Evolutionary conservation across 2,797 vertebrate species (phyloP), one percentile per base, ranked within the genome.

Genomic region (Mastacembelus armatus): DNA sequence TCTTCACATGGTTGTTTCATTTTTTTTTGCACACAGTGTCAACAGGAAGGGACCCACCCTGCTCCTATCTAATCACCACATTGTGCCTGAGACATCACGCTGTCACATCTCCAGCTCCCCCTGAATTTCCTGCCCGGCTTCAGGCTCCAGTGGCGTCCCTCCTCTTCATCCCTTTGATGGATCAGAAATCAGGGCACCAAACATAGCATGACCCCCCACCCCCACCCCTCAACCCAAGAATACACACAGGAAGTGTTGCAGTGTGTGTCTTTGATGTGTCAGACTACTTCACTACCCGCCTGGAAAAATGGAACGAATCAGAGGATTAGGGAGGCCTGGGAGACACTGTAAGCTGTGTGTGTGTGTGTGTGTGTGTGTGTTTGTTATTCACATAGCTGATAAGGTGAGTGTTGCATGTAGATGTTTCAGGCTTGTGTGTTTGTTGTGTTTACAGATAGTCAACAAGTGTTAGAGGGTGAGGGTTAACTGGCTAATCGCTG

Each of bases 281-380:
- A 7, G 35, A 59, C 48, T 59, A 56, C 73, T 86, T 81, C 68
- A 36, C 62, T 81, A 73, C 57, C 80, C 30, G 70, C 63, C 35
- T 74, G 68, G 45, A 71, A 69, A 86, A 85, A 80, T 40, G 65
- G 50, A 86, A 80, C 77, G 16, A 83, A 88, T 85, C 60, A 51
- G 55, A 74, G 78, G 74, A 85, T 86, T 78, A 77, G 24, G 22
- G 52, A 75, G 71, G 78, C 71, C 68, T 78, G 52, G 87, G 66
- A 80, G 54, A 70, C 58, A 36, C 65, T 44, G 56, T 26, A 65
- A 30, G 26, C 51, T 66, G 51, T 48, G 42, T 44, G 32, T 42
- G 49, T 60, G 50, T 49, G 35, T 38, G 35, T 56, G 45, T 43
- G 38, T 44, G 39, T 39, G 36, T 36, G 40, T 57, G 47, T 49